phyloP scores from a whole-genome alignment of 2,797 vertebrate genomes.

The Gastrophryne carolinensis region DNA sequence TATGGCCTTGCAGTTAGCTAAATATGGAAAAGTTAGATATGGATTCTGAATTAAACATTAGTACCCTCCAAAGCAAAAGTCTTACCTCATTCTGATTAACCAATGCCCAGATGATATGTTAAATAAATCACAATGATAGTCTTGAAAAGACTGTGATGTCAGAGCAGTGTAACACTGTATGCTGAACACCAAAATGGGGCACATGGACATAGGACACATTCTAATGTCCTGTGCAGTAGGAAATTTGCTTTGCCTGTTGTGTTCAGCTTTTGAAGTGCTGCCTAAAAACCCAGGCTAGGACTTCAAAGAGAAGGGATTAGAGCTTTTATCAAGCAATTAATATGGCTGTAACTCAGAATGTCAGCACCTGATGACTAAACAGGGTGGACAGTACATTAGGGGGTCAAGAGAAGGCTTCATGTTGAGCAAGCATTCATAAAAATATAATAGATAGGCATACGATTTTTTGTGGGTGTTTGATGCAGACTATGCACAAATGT shows the following conservation, averaged over 20 bases:
- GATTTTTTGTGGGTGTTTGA: slow-evolving; percentile 54
- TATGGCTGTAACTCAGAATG: slow-evolving; percentile 86
- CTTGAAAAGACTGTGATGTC: slow-evolving; percentile 41
- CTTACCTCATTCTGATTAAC: slow-evolving; percentile 55
- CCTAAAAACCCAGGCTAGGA: slow-evolving; percentile 84
- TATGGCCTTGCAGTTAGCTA: neutral
- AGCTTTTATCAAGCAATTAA: slow-evolving; percentile 96
- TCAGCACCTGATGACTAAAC: slow-evolving; percentile 84
- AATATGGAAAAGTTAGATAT: neutral
- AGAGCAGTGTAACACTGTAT: slow-evolving; percentile 57
- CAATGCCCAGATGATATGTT: slow-evolving; percentile 65
- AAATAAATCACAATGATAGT: slow-evolving; percentile 63
- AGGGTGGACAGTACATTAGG: slow-evolving; percentile 79
- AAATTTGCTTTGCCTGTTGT: slow-evolving; percentile 73
- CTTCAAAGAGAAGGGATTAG: slow-evolving; percentile 95
- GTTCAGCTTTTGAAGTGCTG: slow-evolving; percentile 80
- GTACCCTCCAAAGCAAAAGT: slow-evolving; percentile 67
- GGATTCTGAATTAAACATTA: neutral
- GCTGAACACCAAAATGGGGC: slow-evolving; percentile 71
- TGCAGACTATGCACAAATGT: slow-evolving; percentile 42
- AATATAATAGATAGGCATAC: slow-evolving; percentile 62
- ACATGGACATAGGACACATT: slow-evolving; percentile 71
- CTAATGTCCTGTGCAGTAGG: slow-evolving; percentile 68
- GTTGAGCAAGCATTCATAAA: slow-evolving; percentile 74
- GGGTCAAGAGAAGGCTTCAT: slow-evolving; percentile 71